Evolutionary conservation across 2,797 vertebrate genomes (phyloP).

Genomic region (Microhierax caerulescens): DNA sequence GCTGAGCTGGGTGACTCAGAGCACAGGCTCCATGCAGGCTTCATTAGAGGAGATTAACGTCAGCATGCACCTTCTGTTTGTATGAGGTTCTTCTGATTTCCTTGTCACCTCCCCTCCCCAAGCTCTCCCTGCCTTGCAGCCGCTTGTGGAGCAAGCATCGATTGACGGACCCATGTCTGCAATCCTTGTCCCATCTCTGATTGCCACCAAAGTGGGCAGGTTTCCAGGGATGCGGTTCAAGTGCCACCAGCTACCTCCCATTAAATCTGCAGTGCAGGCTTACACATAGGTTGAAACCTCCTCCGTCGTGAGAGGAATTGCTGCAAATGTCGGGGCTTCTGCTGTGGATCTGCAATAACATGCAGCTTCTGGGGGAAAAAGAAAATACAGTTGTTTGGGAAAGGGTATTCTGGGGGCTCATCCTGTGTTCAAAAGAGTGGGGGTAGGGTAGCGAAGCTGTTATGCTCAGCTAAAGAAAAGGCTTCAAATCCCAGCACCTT

Average conservation of each 20-base stretch:
- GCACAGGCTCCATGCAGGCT: neutral
- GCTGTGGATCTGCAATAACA: fast-evolving
- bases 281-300: neutral
- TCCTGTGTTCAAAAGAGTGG: neutral
- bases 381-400: neutral
- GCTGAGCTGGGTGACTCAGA: slow-evolving; percentile 49
- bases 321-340: neutral
- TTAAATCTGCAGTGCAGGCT: neutral
- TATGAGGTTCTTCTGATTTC: neutral
- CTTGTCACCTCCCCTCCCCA: neutral
- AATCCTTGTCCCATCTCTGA: neutral
- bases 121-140: neutral
- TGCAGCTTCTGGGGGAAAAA: neutral
- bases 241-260: neutral
- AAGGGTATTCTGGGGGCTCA: neutral
- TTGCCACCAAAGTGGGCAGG: neutral
- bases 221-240: neutral
- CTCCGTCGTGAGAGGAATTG: neutral
- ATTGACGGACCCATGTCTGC: neutral
- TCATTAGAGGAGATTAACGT: slow-evolving; percentile 26
- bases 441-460: fast-evolving
- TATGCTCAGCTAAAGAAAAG: neutral
- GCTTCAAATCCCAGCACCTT: neutral
- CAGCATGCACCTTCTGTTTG: slow-evolving; percentile 27
- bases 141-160: neutral